phyloP scores from a whole-genome alignment of 2,797 vertebrate species.

The Hoplostethus atlanticus region DNA sequence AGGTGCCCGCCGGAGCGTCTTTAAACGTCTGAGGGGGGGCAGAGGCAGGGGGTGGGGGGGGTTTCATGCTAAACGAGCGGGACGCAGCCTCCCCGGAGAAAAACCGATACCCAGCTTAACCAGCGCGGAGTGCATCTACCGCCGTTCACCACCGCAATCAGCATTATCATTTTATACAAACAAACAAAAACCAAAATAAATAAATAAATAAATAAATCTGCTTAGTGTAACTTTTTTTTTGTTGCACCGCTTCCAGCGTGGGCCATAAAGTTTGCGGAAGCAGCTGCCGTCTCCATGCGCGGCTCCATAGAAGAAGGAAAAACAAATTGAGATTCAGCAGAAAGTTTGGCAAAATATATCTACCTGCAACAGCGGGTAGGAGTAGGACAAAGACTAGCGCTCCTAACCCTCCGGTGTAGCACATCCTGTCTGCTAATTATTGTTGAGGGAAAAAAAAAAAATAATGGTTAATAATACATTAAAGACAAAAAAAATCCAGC shows the following conservation, averaged over 20 bases:
- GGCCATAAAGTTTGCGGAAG: slow-evolving; percentile 23
- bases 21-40: slow-evolving; percentile 70
- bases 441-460: slow-evolving; percentile 67
- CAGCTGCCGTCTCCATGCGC: slow-evolving; percentile 21
- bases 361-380: slow-evolving; percentile 60
- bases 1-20: slow-evolving; percentile 75
- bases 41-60: neutral
- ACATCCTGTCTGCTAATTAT: slow-evolving; percentile 84
- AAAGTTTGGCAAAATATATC: slow-evolving; percentile 69
- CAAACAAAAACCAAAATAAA: neutral
- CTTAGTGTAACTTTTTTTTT: slow-evolving; percentile 9
- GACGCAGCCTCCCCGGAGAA: slow-evolving; percentile 22
- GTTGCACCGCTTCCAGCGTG: slow-evolving; percentile 13
- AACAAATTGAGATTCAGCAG: slow-evolving; percentile 60
- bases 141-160: neutral
- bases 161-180: slow-evolving; percentile 4
- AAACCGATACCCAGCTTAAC: slow-evolving; percentile 34
- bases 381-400: slow-evolving; percentile 72
- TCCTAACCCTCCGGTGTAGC: slow-evolving; percentile 68
- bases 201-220: too few relatives aligned
- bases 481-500: slow-evolving; percentile 78
- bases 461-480: slow-evolving; percentile 86
- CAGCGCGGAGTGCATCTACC: slow-evolving; percentile 5
- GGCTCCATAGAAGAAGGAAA: slow-evolving; percentile 29
- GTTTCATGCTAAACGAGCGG: slow-evolving; percentile 48